A percentile compares a stretch with the other conserved stretches of the same genome.
Evolutionary conservation across 2,113 vertebrate species (phyloP).

Genomic region (Micromys minutus): DNA sequence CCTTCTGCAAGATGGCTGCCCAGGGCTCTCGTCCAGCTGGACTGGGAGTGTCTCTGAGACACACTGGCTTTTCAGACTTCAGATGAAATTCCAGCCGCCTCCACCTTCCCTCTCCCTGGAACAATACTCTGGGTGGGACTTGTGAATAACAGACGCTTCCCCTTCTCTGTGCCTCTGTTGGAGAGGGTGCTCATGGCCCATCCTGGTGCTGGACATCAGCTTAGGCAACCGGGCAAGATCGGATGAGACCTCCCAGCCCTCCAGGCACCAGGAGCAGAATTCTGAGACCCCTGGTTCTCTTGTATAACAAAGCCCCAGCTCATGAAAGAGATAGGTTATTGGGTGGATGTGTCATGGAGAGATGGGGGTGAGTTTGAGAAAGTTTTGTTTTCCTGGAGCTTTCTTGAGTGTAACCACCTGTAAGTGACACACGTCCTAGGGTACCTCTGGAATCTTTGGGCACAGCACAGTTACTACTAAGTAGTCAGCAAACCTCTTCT

Average conservation of each 20-base stretch:
- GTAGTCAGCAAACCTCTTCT: not conserved
- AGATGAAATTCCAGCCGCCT: constrained; percentile 40
- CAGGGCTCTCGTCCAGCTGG: not conserved
- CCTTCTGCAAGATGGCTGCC: constrained; percentile 18
- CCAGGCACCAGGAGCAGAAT: not conserved
- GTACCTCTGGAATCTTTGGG: not conserved
- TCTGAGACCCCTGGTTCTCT: not conserved
- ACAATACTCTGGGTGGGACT: constrained; percentile 10
- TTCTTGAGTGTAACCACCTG: not conserved
- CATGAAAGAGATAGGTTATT: not conserved
- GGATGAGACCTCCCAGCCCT: not conserved
- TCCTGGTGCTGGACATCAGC: not conserved
- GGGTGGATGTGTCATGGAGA: not conserved
- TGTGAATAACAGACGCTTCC: not conserved
- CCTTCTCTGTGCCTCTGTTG: not conserved
- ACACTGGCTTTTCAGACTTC: constrained; percentile 39
- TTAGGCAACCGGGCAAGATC: not conserved
- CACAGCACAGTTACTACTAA: not conserved
- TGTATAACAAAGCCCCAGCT: not conserved
- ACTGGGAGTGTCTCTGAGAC: not conserved
- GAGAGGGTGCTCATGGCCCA: not conserved
- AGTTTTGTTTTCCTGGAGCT: not conserved
- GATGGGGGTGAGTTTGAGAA: not conserved
- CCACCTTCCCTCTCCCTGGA: not conserved
- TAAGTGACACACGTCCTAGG: not conserved